Base-by-base conservation (phyloP, 2,888 invertebrate species). In the Cybosia mesomella region DNA sequence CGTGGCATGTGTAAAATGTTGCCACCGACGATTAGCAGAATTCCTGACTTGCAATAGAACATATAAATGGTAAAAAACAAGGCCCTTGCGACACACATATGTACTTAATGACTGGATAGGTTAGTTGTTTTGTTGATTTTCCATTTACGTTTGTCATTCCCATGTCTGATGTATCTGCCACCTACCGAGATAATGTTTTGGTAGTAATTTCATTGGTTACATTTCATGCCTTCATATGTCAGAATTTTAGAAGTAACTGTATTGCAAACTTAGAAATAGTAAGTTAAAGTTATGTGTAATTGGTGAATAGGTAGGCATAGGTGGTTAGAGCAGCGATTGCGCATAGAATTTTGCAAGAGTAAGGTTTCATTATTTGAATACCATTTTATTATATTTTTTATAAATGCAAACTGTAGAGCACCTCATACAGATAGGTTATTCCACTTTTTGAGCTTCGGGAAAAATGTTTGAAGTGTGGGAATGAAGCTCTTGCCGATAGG, bases 21-120 rank as follows among this genome's bases (percentile, higher is more conserved):
- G 87, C 92, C 87, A 82, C 81, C 89, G 86, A 89, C 94, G 91
- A 94, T 95, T 94, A 94, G 92, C 90, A 87, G 92, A 91, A 94
- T 94, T 93, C 93, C 91, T 85, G 81, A 85, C 84, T 89, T 86
- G 90, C 91, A 91, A 91, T 91, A 92, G 90, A 91, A 92, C 89
- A 85, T 89, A 91, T 90, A 89, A 91, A 92, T 87, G 83, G 83
- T 87, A 90, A 94, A 93, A 94, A 94, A 91, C 90, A 89, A 88
- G 91, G 88, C 86, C 87, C 86, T 91, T 89, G 90, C 90, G 87
- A 90, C 88, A 91, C 83, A 86, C 85, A 82, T 80, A 81, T 78
- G 81, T 83, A 82, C 81, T 80, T 83, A 84, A 83, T 81, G 82
- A 84, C 79, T 79, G 77, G 78, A 85, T 87, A 85, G 83, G 87